Conservation (phyloP, 2,888 invertebrate genomes). For the Diarsia mendica region DNA sequence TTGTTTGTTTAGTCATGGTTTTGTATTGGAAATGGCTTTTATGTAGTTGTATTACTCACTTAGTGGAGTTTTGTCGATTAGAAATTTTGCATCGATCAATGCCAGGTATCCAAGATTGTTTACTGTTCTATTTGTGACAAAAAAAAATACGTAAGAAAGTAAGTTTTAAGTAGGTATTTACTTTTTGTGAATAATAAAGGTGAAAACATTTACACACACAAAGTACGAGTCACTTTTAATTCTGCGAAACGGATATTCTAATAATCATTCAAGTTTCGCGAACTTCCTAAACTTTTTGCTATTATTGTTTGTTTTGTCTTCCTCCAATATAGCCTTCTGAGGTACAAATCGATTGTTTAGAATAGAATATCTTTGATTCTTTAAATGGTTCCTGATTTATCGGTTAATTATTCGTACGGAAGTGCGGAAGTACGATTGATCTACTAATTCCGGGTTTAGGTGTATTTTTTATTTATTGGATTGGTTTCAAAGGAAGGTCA, state of each 20-base stretch:
- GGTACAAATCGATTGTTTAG: conserved; percentile 37
- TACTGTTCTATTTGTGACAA: not conserved
- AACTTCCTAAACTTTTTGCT: conserved; percentile 39
- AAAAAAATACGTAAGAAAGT: too few species aligned
- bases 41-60: not conserved
- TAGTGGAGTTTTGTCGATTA: not conserved
- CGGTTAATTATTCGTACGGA: conserved; percentile 50
- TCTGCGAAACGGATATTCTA: not conserved
- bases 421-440: conserved; percentile 42
- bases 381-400: conserved; percentile 49
- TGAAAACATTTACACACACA: not conserved
- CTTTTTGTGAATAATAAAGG: not conserved
- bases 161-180: not conserved
- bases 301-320: conserved; percentile 22
- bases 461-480: not conserved
- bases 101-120: too few species aligned
- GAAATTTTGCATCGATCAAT: not conserved
- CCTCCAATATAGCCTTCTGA: conserved; percentile 45
- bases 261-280: not conserved
- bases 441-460: conserved; percentile 50
- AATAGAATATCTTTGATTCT: conserved; percentile 34
- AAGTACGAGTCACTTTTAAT: too few species aligned
- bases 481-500: conserved; percentile 31
- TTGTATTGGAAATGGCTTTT: not conserved
- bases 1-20: conserved; percentile 8